Percentiles rank a stretch among this genome's conserved stretches.
phyloP scores from a whole-genome alignment of 1,140 invertebrate genomes.

The Trachelipus rathkii region DNA sequence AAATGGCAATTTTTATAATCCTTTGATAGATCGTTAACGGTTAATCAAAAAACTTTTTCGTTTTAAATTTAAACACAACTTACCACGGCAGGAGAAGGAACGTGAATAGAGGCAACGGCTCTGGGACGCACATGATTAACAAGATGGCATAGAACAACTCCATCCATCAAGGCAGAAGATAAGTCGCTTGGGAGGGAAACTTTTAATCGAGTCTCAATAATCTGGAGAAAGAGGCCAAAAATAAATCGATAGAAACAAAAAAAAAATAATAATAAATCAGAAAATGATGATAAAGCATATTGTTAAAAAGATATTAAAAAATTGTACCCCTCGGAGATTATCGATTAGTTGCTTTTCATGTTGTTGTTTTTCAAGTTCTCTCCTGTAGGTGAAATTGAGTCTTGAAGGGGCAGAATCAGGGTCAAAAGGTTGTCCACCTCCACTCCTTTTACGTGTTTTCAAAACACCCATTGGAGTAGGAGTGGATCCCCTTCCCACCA shows the following conservation, averaged over 20 bases:
- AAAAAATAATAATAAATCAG: conserved; percentile 22
- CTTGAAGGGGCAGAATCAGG: conserved; percentile 66
- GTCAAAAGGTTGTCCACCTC: conserved; percentile 57
- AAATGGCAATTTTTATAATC: not conserved
- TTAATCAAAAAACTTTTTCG: too few relatives aligned
- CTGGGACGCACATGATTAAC: conserved; percentile 85
- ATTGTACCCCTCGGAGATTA: conserved; percentile 69
- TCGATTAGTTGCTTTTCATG: conserved; percentile 83
- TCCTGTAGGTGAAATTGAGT: conserved; percentile 85
- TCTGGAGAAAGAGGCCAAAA: conserved; percentile 61
- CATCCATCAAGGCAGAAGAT: conserved; percentile 78
- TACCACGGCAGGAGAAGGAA: conserved; percentile 89
- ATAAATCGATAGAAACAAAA: not conserved
- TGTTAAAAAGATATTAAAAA: not conserved
- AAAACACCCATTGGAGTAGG: conserved; percentile 17
- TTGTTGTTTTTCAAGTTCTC: conserved; percentile 78
- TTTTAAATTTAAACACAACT: conserved; percentile 49
- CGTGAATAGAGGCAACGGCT: conserved; percentile 87
- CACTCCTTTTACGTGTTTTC: conserved; percentile 35
- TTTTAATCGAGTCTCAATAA: conserved; percentile 80
- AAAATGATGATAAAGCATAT: not conserved
- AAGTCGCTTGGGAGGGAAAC: conserved; percentile 82
- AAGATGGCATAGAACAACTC: conserved; percentile 88
- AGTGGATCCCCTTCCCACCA: conserved; percentile 19
- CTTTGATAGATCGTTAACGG: too few relatives aligned